These are phyloP conservation scores for Deilephila porcellus DNA, from an alignment of 2,888 invertebrate genomes.

Conservation along the genomic window DNA sequence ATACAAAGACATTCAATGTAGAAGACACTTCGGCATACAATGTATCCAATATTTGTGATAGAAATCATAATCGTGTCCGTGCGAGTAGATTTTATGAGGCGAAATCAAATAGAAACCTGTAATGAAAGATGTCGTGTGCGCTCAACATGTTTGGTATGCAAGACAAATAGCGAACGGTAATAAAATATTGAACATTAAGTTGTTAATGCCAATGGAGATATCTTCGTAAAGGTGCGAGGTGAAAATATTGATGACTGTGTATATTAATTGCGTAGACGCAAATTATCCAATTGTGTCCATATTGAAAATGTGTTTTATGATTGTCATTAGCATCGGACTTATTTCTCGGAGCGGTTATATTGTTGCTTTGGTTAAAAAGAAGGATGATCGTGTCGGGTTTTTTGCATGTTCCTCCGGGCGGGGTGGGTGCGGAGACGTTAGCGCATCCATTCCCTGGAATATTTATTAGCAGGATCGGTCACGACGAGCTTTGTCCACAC, in stretches of 20 bases:
- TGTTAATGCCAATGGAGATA: constrained; percentile 70
- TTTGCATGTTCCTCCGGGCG: constrained; percentile 7
- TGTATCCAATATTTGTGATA: constrained; percentile 76
- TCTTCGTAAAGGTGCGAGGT: constrained; percentile 60
- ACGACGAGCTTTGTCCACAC: constrained; percentile 81
- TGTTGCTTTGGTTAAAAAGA: constrained; percentile 22
- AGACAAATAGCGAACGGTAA: constrained; percentile 74
- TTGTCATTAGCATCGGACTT: constrained; percentile 24
- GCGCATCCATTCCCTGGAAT: constrained; percentile 76
- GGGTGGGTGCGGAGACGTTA: constrained; percentile 61
- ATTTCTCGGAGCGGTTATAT: constrained; percentile 12
- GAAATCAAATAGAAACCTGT: constrained; percentile 84
- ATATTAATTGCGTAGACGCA: constrained; percentile 44
- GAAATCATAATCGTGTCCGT: constrained; percentile 79
- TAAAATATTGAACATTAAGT: constrained; percentile 80
- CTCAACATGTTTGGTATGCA: constrained; percentile 75
- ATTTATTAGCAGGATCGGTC: constrained; percentile 81
- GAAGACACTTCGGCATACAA: constrained; percentile 55
- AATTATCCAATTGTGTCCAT: constrained; percentile 35
- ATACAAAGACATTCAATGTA: constrained; percentile 43
- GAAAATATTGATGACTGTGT: constrained; percentile 59
- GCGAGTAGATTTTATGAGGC: constrained; percentile 78
- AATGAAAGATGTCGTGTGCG: constrained; percentile 80
- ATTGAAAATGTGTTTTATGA: constrained; percentile 23
- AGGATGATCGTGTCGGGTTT: not conserved